Conservation (phyloP, 2,888 invertebrate species). For the Coelogynopora nodosa region DNA sequence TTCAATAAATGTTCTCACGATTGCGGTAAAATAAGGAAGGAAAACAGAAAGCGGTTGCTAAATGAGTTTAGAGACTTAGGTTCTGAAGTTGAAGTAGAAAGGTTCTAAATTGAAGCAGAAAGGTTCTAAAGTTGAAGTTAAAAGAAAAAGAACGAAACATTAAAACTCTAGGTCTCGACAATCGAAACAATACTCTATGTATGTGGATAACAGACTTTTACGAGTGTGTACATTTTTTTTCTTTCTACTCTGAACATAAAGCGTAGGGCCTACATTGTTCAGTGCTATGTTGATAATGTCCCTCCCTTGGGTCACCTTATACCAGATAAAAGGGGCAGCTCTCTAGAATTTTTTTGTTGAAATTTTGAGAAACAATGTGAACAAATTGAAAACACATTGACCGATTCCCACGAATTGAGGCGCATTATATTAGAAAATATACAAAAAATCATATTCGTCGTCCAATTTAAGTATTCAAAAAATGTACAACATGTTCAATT, state of each 20-base stretch:
- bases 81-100: too few species aligned
- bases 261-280: not conserved
- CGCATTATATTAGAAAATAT: not conserved
- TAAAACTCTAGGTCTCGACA: not conserved
- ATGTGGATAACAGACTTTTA: not conserved
- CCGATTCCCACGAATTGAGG: not conserved
- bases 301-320: not conserved
- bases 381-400: not conserved
- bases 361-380: not conserved
- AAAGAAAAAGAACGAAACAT: not conserved
- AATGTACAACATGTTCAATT: not conserved
- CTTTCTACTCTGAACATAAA: too few species aligned
- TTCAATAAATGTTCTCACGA: not conserved
- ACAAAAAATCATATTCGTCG: not conserved
- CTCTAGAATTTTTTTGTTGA: not conserved
- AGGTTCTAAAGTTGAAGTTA: not conserved
- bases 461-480: not conserved
- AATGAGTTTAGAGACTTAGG: not conserved
- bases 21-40: not conserved
- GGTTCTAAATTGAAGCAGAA: too few species aligned
- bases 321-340: not conserved
- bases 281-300: not conserved
- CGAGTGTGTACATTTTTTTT: not conserved
- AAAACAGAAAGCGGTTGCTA: not conserved
- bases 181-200: not conserved